Conservation (phyloP, 2,113 vertebrate species). For the Pollachius pollachius region DNA sequence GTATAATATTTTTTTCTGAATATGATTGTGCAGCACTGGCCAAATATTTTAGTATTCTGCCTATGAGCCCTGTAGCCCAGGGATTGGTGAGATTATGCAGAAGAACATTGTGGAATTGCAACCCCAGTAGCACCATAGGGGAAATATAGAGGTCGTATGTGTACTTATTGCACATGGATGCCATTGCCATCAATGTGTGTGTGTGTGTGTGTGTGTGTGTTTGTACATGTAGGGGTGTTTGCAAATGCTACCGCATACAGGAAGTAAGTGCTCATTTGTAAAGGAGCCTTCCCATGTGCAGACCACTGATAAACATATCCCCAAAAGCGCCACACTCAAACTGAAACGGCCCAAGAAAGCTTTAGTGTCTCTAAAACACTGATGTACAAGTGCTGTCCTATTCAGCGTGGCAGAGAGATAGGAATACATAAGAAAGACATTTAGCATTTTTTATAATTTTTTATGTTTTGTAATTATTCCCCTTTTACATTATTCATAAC, state of each 20-base stretch:
- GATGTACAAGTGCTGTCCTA: slow-evolving; percentile 25
- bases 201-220: slow-evolving; percentile 1
- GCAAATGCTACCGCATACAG: slow-evolving; percentile 8
- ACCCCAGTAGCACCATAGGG: slow-evolving; percentile 28
- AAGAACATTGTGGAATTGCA: slow-evolving; percentile 25
- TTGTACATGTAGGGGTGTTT: background rate
- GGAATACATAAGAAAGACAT: background rate
- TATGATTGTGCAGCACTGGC: slow-evolving; percentile 18
- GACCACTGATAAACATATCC: slow-evolving; percentile 44
- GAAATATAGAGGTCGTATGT: slow-evolving; percentile 45
- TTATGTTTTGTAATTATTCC: slow-evolving; percentile 27
- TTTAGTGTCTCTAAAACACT: slow-evolving; percentile 13
- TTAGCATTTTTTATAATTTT: slow-evolving; percentile 12
- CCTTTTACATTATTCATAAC: slow-evolving; percentile 15
- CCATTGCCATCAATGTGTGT: background rate
- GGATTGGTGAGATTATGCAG: slow-evolving; percentile 53
- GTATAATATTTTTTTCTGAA: background rate
- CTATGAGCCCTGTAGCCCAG: slow-evolving; percentile 42
- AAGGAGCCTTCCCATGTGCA: slow-evolving; percentile 41
- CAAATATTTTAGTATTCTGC: slow-evolving; percentile 55
- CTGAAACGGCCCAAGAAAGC: slow-evolving; percentile 16
- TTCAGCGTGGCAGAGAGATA: slow-evolving; percentile 24
- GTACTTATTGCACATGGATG: slow-evolving; percentile 43
- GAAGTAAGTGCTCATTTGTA: slow-evolving; percentile 6
- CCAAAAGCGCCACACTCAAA: slow-evolving; percentile 22